phyloP scores from a whole-genome alignment of 2,113 vertebrate genomes.

The Holacanthus passer region DNA sequence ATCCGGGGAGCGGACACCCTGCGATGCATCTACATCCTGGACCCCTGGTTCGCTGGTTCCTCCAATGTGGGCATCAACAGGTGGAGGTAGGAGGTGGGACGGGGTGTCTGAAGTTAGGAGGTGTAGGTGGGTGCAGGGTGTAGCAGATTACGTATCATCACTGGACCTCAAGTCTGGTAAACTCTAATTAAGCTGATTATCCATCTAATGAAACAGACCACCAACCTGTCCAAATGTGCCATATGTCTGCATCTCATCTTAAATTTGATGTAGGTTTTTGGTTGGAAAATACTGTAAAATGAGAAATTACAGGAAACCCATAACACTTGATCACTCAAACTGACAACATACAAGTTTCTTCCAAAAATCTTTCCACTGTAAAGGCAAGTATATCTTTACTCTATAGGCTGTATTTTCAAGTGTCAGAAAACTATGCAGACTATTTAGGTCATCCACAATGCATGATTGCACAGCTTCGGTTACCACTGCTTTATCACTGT shows the following conservation, averaged over 20 bases:
- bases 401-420: background rate
- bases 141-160: background rate
- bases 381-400: background rate
- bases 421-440: background rate
- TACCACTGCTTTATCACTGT: background rate
- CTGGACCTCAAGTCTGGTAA: background rate
- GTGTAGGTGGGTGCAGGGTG: background rate
- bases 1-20: slow-evolving; percentile 90
- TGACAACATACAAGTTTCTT: no score
- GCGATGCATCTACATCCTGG: slow-evolving; percentile 96
- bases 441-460: background rate
- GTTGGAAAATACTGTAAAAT: no score
- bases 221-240: background rate
- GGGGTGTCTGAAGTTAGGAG: background rate
- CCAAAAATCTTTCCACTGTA: no score
- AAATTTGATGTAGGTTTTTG: no score
- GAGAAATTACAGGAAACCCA: no score
- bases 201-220: no score
- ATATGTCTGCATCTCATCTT: background rate
- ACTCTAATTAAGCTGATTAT: background rate
- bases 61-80: slow-evolving; percentile 98
- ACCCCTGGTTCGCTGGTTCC: slow-evolving; percentile 97
- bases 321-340: no score
- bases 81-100: slow-evolving; percentile 89
- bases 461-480: background rate